These are phyloP conservation scores for Ibycter americanus DNA, from an alignment of 2,797 vertebrate genomes.

Conservation along the genomic window DNA sequence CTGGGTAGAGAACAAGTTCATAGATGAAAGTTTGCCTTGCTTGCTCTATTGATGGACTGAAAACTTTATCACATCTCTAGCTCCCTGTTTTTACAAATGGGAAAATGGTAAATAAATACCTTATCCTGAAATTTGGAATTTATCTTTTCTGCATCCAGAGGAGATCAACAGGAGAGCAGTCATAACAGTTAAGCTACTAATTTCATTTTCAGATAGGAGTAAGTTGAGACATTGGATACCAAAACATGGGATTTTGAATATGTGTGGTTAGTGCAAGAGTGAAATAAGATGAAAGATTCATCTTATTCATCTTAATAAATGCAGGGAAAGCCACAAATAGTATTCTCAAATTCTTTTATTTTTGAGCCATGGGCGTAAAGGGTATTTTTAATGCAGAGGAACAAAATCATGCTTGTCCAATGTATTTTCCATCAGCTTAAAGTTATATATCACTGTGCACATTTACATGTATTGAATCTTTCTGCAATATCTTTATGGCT, in stretches of 20 bases:
- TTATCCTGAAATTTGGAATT: slow-evolving; percentile 2
- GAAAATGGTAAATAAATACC: slow-evolving; percentile 3
- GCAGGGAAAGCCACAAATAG: slow-evolving; percentile 54
- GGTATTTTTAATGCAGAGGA: slow-evolving; percentile 65
- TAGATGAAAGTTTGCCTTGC: not conserved
- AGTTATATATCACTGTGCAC: slow-evolving; percentile 18
- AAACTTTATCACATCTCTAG: not conserved
- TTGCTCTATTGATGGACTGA: not conserved
- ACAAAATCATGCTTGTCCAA: slow-evolving; percentile 47
- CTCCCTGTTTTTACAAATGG: not conserved
- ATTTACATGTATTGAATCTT: not conserved
- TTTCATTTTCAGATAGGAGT: slow-evolving; percentile 52
- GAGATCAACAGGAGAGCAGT: not conserved
- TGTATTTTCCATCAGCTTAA: slow-evolving; percentile 56
- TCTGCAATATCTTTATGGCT: slow-evolving; percentile 6
- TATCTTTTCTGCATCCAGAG: not conserved
- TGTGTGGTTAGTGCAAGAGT: slow-evolving; percentile 33
- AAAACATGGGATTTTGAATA: slow-evolving; percentile 56
- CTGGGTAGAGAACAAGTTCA: not conserved
- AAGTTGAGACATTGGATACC: slow-evolving; percentile 30
- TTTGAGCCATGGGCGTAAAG: slow-evolving; percentile 41
- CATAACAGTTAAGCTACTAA: slow-evolving; percentile 26
- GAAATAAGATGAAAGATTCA: slow-evolving; percentile 60
- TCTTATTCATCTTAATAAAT: slow-evolving; percentile 55
- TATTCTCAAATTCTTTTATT: slow-evolving; percentile 54